A percentile compares a stretch with the other conserved stretches of the same genome.
Conservation (phyloP, 92 coral and sea anemone genomes). For the Heliopora coerulea region DNA sequence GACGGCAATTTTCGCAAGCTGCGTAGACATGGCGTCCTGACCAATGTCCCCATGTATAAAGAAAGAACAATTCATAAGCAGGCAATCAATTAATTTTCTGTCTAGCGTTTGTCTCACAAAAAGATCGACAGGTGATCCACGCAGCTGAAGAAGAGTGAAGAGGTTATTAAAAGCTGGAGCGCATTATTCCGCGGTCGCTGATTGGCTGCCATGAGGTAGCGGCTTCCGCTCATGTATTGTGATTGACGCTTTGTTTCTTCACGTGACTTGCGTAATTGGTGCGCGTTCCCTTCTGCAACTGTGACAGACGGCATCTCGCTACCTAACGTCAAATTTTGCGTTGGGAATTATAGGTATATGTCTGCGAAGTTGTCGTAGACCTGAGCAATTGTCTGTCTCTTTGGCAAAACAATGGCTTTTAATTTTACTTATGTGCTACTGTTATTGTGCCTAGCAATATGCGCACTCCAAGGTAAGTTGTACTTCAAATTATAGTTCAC, state of each 20-base stretch:
- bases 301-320: too few relatives aligned
- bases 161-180: background rate
- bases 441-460: background rate
- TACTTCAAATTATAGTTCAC: too few relatives aligned
- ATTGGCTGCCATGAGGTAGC: slow-evolving; percentile 12
- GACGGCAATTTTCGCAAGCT: too few relatives aligned
- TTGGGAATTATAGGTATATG: too few relatives aligned
- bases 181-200: background rate
- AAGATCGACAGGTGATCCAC: background rate
- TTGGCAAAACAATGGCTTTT: background rate
- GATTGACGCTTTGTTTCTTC: slow-evolving; percentile 39
- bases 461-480: background rate
- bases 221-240: slow-evolving; percentile 27
- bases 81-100: background rate
- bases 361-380: too few relatives aligned
- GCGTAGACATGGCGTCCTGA: too few relatives aligned
- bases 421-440: background rate
- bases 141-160: background rate
- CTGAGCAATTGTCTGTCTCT: background rate
- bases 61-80: too few relatives aligned
- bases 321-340: background rate
- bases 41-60: too few relatives aligned
- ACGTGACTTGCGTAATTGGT: too few relatives aligned
- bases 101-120: background rate
- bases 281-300: too few relatives aligned